Evolutionary conservation across 1,140 invertebrate species (phyloP), one percentile per base, ranked within the genome.

Genomic region (Aplysia californica): DNA sequence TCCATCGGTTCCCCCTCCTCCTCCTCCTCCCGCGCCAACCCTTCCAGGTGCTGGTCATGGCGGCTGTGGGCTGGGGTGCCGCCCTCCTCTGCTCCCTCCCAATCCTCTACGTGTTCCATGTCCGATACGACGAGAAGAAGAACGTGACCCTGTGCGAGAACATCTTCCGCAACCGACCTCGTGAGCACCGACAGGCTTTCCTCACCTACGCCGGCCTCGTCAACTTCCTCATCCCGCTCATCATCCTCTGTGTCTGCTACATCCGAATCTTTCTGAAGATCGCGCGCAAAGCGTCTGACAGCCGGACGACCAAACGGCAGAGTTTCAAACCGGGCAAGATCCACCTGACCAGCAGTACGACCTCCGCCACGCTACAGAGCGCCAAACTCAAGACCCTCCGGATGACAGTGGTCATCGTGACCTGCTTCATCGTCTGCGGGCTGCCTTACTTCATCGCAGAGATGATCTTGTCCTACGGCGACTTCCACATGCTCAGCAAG

Each of bases 361-460:
- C 77, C 0, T 85, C 86, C 0, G 85, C 80, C 3, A 87, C 89
- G 1, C 78, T 90, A 6, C 87, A 85, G 26, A 85, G 82, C 71
- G 90, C 90, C 0, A 90, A 89, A 77, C 83, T 87, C 2, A 90
- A 90, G 78, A 90, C 90, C 0, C 73, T 90, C 31, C 88, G 87
- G 71, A 89, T 90, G 87, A 89, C 89, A 0, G 78, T 87, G n/a
- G 88, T 89, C 6, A 90, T 90, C n/a, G 86, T 88, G 0, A 33
- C 73, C 1, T 80, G 82, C 21, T 90, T 88, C 80, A 82, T 89
- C 29, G 56, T 88, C 0, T 89, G 87, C 75, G 83, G 83, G 2
- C 29, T 87, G 64, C 90, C 90, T 2, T 90, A 90, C 65, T 87
- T 90, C 77, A 78, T 88, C 35, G 84, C 85, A 20, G 90, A 90